Base-by-base conservation (phyloP, 1,140 invertebrate species). In the Oreohelix idahoensis region DNA sequence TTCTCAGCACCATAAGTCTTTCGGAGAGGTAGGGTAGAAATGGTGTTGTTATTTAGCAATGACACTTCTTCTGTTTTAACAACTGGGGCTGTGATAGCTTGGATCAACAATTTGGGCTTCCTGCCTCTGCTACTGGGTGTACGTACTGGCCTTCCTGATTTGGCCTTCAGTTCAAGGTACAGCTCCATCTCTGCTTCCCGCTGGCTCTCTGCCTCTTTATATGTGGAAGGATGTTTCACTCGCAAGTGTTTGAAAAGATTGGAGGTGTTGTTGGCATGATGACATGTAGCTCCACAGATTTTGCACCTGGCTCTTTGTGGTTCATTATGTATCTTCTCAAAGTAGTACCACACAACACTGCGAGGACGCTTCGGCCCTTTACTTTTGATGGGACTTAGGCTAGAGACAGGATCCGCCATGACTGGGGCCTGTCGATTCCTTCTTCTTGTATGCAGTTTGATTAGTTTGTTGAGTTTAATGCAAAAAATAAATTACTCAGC, bases 181-280 rank as follows among this genome's bases (percentile, higher is more conserved):
- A 79, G 45, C 51, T 79, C 77, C 77, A 79, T 79, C 29, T 79
- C 77, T 11, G 77, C 77, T 26, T 79, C 77, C 26, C 58, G 13
- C n/a, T 79, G 77, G 35, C 51, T 66, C 29, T 79, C 77, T 36
- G 77, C 77, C 20, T 79, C 77, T 79, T 66, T 79, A 29, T 79
- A 79, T 26, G 77, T 79, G 2, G 77, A 63, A 11, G 77, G 77
- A 66, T 79, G 77, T 42, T 79, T 79, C 13, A 79, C 77, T 23
- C 77, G 77, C 29, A 79, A 35, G 32, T 79, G 77, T n/a, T 79
- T 79, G 53, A 79, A 79, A 8, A 79, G n/a, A 42, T 79, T 79
- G 32, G 77, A 79, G 1, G 77, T 79, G 77, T 79, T 79, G 58
- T 79, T 79, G 4, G 77, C 77, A 79, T 79, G 77, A n/a, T 79